Evolutionary conservation across 92 coral and sea anemone species (phyloP).

Genomic region (Muricea muricata): DNA sequence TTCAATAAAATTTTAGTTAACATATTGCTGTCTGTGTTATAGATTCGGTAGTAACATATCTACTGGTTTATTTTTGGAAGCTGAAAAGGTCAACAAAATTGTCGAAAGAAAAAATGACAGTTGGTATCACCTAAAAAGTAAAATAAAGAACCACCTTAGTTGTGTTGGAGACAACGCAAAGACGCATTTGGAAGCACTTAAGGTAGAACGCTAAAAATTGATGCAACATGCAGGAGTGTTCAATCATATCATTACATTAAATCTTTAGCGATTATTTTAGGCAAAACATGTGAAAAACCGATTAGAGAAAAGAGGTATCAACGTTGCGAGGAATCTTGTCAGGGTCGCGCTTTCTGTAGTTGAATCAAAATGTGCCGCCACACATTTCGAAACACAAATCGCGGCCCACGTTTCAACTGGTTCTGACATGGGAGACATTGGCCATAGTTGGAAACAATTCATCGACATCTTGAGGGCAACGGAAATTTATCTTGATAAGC

Average conservation of each 20-base stretch:
- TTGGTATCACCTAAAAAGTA: slow-evolving; percentile 5
- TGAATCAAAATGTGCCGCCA: slow-evolving; percentile 16
- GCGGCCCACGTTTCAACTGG: slow-evolving; percentile 13
- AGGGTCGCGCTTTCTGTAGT: slow-evolving; percentile 9
- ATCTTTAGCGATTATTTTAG: background rate
- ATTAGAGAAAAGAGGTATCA: slow-evolving; percentile 18
- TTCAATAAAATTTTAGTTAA: background rate
- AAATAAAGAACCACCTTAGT: background rate
- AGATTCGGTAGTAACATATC: slow-evolving; percentile 25
- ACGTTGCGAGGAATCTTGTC: slow-evolving; percentile 11
- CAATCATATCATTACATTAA: background rate
- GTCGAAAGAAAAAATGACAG: background rate
- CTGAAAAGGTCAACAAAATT: background rate
- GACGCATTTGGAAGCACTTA: slow-evolving; percentile 33
- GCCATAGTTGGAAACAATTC: slow-evolving; percentile 26
- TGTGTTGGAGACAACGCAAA: slow-evolving; percentile 31
- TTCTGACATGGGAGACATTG: slow-evolving; percentile 19
- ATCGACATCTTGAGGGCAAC: background rate
- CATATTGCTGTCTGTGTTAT: background rate
- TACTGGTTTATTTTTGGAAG: slow-evolving; percentile 25
- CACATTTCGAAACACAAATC: slow-evolving; percentile 1
- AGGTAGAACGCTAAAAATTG: background rate
- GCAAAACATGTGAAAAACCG: background rate
- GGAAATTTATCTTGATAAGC: background rate
- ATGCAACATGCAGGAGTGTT: background rate